phyloP scores from a whole-genome alignment of 2,797 vertebrate species.

The Scomberomorus guttatus region DNA sequence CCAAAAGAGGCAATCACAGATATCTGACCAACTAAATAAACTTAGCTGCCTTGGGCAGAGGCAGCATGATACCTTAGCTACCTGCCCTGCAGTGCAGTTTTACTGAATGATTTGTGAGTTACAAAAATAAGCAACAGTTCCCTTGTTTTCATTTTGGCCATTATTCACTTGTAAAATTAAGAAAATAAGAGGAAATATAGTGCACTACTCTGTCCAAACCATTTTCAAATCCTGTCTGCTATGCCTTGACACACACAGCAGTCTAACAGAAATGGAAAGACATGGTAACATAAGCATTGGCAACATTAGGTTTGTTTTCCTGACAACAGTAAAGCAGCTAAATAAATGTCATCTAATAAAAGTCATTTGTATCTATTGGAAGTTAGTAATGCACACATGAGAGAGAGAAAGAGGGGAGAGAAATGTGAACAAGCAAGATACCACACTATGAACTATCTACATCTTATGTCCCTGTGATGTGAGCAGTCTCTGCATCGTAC shows the following conservation, averaged over 20 bases:
- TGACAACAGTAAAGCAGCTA: slow-evolving; percentile 18
- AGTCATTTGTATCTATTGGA: too few species aligned
- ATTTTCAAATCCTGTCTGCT: slow-evolving; percentile 35
- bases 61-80: not conserved
- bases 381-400: too few species aligned
- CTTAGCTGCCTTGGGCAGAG: slow-evolving; percentile 14
- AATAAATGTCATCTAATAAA: slow-evolving; percentile 6
- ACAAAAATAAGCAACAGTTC: not conserved
- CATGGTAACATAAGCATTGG: slow-evolving; percentile 1
- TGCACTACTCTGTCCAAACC: slow-evolving; percentile 19
- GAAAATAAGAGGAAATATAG: slow-evolving; percentile 25
- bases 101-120: slow-evolving; percentile 36
- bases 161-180: slow-evolving; percentile 40
- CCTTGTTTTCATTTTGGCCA: slow-evolving; percentile 25
- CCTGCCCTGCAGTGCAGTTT: slow-evolving; percentile 15
- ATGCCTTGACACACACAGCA: slow-evolving; percentile 22
- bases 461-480: too few species aligned
- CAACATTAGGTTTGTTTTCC: slow-evolving; percentile 17
- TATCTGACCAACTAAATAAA: slow-evolving; percentile 12
- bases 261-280: slow-evolving; percentile 46
- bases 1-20: not conserved
- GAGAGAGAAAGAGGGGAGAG: too few species aligned
- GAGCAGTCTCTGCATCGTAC: too few species aligned
- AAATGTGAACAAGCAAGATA: too few species aligned
- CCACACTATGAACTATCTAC: too few species aligned